These are phyloP conservation scores for Morone chrysops DNA, from an alignment of 2,113 vertebrate genomes.

Conservation along the genomic window DNA sequence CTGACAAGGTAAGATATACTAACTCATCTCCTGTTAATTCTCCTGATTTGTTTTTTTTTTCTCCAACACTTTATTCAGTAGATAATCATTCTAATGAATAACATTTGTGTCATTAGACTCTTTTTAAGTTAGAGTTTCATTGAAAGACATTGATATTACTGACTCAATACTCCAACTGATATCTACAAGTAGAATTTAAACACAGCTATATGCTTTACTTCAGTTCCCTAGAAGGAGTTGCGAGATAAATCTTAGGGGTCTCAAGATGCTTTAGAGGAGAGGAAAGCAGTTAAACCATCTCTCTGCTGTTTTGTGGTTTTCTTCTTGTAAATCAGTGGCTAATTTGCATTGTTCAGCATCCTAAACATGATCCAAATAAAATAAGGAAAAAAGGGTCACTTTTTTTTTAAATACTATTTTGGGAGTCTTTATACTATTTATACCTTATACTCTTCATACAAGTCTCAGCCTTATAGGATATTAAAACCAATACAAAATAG, in stretches of 20 bases:
- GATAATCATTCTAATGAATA: no score
- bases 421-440: background rate
- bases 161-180: background rate
- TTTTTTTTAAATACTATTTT: background rate
- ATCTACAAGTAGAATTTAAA: background rate
- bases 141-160: background rate
- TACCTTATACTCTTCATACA: background rate
- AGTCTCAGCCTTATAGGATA: no score
- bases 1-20: conserved; percentile 54
- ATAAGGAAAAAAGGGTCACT: background rate
- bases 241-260: background rate
- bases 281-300: background rate
- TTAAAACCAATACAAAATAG: background rate
- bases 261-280: background rate
- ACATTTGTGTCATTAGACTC: background rate
- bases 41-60: background rate
- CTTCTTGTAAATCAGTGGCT: background rate
- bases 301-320: background rate
- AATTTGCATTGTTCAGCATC: background rate
- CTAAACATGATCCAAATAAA: background rate
- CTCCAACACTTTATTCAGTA: background rate
- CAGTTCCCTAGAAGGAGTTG: background rate
- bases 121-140: background rate
- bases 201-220: background rate
- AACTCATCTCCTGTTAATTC: background rate